Evolutionary conservation across 2,113 vertebrate species (phyloP).

Genomic region (Lycaon pictus): DNA sequence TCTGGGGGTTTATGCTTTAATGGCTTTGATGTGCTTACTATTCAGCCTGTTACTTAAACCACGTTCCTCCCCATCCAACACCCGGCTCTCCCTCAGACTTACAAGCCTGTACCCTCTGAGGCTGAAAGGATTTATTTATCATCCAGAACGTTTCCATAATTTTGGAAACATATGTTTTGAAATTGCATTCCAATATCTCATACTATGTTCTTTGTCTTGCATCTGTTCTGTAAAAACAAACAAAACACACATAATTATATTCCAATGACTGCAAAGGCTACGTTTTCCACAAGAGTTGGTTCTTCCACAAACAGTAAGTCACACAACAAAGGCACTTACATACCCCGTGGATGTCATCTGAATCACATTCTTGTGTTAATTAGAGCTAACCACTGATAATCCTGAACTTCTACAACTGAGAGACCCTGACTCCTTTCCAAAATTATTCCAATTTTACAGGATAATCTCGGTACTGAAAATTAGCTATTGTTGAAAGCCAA

Average conservation of each 20-base stretch:
- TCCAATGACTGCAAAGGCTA: conserved; percentile 79
- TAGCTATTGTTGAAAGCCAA: conserved; percentile 51
- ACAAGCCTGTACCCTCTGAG: conserved; percentile 85
- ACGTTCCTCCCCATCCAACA: conserved; percentile 85
- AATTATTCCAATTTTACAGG: conserved; percentile 82
- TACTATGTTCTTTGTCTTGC: conserved; percentile 85
- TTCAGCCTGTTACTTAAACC: conserved; percentile 88
- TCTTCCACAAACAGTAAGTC: conserved; percentile 81
- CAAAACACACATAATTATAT: conserved; percentile 83
- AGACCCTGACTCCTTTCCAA: conserved; percentile 84
- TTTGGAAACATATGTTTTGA: conserved; percentile 87
- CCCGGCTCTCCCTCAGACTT: conserved; percentile 85
- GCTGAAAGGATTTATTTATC: conserved; percentile 90
- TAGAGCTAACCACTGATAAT: conserved; percentile 83
- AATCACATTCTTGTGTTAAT: conserved; percentile 83
- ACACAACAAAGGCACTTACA: conserved; percentile 62
- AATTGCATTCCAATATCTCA: conserved; percentile 86
- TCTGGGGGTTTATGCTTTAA: conserved; percentile 91
- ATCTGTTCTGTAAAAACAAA: conserved; percentile 83
- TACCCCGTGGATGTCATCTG: conserved; percentile 75
- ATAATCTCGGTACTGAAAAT: conserved; percentile 78
- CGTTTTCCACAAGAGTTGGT: conserved; percentile 80
- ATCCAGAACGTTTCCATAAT: conserved; percentile 87
- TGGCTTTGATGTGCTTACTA: conserved; percentile 90
- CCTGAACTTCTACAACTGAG: conserved; percentile 78